Evolutionary conservation across 2,797 vertebrate genomes (phyloP).

Genomic region (Neosilurus hyrtlii): DNA sequence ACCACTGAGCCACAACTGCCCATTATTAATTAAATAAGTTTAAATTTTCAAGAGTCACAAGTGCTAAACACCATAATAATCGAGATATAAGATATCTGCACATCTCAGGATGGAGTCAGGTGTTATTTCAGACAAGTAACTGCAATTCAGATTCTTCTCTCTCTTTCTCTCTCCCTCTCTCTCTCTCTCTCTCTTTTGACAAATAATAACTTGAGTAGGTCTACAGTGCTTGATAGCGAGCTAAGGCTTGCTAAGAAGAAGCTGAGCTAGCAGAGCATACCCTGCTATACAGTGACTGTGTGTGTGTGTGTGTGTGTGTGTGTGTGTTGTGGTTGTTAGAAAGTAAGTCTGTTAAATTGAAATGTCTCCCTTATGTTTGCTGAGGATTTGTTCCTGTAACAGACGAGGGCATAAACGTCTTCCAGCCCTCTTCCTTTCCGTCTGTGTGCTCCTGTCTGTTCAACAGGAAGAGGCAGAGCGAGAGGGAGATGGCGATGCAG

Average conservation of each 20-base stretch:
- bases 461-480: neutral
- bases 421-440: slow-evolving; percentile 30
- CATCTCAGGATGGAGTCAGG: neutral
- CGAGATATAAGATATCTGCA: neutral
- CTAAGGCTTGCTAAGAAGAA: neutral
- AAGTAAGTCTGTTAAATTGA: slow-evolving; percentile 44
- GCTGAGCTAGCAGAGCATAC: slow-evolving; percentile 4
- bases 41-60: no score
- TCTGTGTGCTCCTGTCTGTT: neutral
- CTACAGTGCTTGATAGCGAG: neutral
- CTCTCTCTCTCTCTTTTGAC: no score
- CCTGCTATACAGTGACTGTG: neutral
- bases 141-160: neutral
- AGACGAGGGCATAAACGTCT: slow-evolving; percentile 34
- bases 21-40: no score
- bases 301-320: neutral
- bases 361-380: slow-evolving; percentile 35
- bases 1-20: no score
- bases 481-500: slow-evolving; percentile 31
- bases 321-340: neutral
- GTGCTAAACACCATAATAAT: neutral
- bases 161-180: no score
- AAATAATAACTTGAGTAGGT: slow-evolving; percentile 2
- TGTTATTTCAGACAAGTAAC: neutral
- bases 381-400: slow-evolving; percentile 41